These are phyloP conservation scores for Harmothoe impar DNA, from an alignment of 2,888 invertebrate genomes.

Conservation along the genomic window DNA sequence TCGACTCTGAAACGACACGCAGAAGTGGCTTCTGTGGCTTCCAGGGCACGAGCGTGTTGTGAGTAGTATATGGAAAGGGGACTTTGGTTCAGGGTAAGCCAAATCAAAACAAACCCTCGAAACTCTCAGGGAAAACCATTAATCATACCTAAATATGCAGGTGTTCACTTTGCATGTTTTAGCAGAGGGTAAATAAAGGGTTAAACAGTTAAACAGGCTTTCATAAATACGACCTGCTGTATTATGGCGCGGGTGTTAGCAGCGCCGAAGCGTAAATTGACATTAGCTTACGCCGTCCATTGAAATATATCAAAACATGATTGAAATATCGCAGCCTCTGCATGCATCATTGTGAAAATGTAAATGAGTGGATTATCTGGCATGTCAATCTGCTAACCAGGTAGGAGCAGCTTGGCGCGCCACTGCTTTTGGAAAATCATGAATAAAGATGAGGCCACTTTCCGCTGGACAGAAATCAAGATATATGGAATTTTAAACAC, in stretches of 20 bases:
- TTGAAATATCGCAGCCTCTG: constrained; percentile 39
- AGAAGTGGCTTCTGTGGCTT: too few species aligned
- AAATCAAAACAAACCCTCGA: too few species aligned
- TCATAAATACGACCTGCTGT: background rate
- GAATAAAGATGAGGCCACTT: constrained; percentile 61
- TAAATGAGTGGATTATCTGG: constrained; percentile 58
- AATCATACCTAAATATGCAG: too few species aligned
- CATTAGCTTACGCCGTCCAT: background rate
- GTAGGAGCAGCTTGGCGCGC: constrained; percentile 19
- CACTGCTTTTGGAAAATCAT: background rate
- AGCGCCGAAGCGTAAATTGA: background rate
- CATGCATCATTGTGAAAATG: constrained; percentile 57
- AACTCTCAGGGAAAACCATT: too few species aligned
- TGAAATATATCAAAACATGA: constrained; percentile 49
- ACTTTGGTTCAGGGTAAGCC: too few species aligned
- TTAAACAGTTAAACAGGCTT: background rate
- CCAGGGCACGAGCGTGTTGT: too few species aligned
- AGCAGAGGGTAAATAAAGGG: too few species aligned
- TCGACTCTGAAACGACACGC: too few species aligned
- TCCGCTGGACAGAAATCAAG: constrained; percentile 51
- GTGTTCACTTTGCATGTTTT: too few species aligned
- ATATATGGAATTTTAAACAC: constrained; percentile 62
- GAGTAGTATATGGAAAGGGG: too few species aligned
- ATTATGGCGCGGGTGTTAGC: background rate
- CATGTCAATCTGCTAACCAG: constrained; percentile 61